Conservation (phyloP, 2,113 vertebrate species). For the Prietella phreatophila region DNA sequence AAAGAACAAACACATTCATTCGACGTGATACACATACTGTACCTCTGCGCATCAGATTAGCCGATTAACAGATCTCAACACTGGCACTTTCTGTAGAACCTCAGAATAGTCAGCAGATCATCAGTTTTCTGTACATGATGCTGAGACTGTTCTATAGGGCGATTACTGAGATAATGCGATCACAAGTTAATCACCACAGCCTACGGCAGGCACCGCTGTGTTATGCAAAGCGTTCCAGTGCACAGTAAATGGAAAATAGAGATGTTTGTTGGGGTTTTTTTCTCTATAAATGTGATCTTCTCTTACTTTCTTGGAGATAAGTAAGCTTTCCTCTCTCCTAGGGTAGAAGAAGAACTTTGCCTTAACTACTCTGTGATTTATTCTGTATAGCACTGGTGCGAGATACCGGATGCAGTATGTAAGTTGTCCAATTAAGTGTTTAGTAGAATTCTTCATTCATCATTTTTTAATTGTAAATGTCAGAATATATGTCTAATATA, state of each 20-base stretch:
- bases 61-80: conserved; percentile 70
- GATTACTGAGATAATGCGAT: conserved; percentile 70
- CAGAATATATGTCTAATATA: too few relatives aligned
- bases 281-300: background rate
- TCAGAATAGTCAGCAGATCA: conserved; percentile 57
- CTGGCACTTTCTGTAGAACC: conserved; percentile 51
- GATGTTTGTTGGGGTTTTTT: conserved; percentile 48
- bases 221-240: conserved; percentile 68
- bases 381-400: conserved; percentile 3
- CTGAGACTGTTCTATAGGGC: conserved; percentile 61
- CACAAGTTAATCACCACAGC: conserved; percentile 70
- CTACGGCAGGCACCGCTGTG: conserved; percentile 63
- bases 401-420: background rate
- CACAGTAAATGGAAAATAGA: conserved; percentile 43
- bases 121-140: conserved; percentile 62
- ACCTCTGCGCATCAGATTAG: conserved; percentile 71
- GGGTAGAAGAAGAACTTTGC: conserved; percentile 51
- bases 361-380: conserved; percentile 28
- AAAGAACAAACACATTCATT: conserved; percentile 59
- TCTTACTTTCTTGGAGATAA: conserved; percentile 57
- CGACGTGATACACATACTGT: conserved; percentile 40
- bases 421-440: background rate
- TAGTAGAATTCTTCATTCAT: conserved; percentile 5
- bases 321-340: conserved; percentile 61
- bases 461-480: background rate